Base-by-base conservation (phyloP, 1,140 invertebrate species). In the Bemisia tabaci region DNA sequence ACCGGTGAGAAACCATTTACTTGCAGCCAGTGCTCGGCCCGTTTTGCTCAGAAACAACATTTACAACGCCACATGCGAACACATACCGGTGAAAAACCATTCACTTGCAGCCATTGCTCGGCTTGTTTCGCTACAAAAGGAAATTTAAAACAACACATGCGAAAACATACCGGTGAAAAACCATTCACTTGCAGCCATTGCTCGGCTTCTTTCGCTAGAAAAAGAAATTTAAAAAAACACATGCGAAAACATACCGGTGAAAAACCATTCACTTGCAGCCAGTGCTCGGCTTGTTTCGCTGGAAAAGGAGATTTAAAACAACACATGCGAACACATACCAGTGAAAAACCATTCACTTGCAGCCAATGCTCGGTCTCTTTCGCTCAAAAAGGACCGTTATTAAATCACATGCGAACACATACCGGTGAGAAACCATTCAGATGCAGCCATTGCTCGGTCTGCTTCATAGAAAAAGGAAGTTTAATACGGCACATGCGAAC, bases 21-120 rank as follows among this genome's bases (percentile, higher is more conserved):
- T 5, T 39, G 33, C 2, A 80, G 84, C 65, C 82, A 82, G 33
- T 94, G 92, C 74, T 83, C 83, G 61, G 95, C 94, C 77, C 87
- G 89, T 23, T 95, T 94, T 76, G 75, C 89, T 67, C 77, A 90
- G 64, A 67, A 63, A 59, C 48, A 60, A 25, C 26, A 65, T 60
- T 61, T 71, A 33, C 60, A 66, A 26, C 65, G 48, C 62, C 70
- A 71, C 39, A 63, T 60, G 24, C 39, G 69, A 26, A 71, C 58
- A 60, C 70, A 71, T 62, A 69, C 70, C 21, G 70, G 70, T 26
- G 67, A 71, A 67, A 65, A 67, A 62, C 67, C 69, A 12, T 70
- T 68, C 60, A 79, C 78, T 21, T 80, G 79, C 70, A 75, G 79
- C n/a, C 73, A 74, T 12, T 81, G 79, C 69, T 73, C 75, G n/a